phyloP scores from a whole-genome alignment of 2,888 invertebrate genomes.

The Oscheius myriophilus region DNA sequence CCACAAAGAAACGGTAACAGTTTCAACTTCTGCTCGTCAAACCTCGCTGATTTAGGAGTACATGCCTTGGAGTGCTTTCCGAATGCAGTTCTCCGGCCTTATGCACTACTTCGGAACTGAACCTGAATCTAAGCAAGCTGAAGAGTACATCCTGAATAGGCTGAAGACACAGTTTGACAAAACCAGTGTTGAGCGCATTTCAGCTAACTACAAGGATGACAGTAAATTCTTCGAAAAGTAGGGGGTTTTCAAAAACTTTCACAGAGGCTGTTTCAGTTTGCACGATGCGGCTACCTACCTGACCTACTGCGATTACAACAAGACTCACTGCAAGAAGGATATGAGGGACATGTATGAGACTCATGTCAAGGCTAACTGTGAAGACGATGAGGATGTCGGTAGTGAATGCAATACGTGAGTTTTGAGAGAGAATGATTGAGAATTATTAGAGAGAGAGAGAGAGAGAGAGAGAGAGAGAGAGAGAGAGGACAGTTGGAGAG shows the following conservation, averaged over 20 bases:
- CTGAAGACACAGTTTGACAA: conserved; percentile 32
- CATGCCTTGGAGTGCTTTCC: conserved; percentile 25
- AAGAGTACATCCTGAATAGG: conserved; percentile 34
- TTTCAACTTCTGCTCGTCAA: background rate
- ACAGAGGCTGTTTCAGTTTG: conserved; percentile 29
- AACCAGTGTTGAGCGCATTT: conserved; percentile 35
- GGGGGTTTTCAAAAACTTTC: background rate
- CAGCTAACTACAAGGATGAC: conserved; percentile 48
- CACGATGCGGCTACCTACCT: conserved; percentile 29
- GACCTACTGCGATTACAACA: conserved; percentile 37
- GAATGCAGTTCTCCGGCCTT: background rate
- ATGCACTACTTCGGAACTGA: conserved; percentile 23
- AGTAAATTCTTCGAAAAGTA: conserved; percentile 59
- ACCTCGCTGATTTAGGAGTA: conserved; percentile 1
- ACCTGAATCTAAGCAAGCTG: conserved; percentile 25
- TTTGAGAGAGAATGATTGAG: no score
- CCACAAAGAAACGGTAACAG: conserved; percentile 39
- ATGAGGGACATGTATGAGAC: conserved; percentile 35
- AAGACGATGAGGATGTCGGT: conserved; percentile 30
- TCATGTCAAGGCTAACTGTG: conserved; percentile 46
- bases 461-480: background rate
- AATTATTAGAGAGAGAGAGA: no score
- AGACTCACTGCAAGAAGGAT: conserved; percentile 41
- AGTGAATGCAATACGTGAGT: conserved; percentile 50
- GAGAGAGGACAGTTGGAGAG: no score